Conservation (phyloP, 2,888 invertebrate species). For the Hirtodrosophila cameraria region DNA sequence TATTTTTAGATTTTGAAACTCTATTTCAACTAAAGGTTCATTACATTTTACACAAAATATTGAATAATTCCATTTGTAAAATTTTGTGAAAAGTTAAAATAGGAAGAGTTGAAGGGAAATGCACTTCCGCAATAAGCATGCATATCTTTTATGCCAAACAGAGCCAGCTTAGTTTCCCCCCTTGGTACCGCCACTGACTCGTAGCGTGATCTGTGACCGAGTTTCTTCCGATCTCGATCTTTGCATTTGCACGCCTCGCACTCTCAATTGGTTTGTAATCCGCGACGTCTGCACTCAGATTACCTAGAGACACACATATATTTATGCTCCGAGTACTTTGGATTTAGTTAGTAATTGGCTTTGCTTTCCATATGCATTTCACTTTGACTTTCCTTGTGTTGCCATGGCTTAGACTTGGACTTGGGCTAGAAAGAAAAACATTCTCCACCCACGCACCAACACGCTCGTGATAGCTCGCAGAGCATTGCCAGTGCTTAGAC, state of each 20-base stretch:
- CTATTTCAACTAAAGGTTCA: too few species aligned
- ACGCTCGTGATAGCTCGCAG: slow-evolving; percentile 47
- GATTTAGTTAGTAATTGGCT: slow-evolving; percentile 61
- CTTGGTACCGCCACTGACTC: slow-evolving; percentile 11
- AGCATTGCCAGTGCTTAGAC: slow-evolving; percentile 22
- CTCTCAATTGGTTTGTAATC: slow-evolving; percentile 58
- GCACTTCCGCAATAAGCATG: too few species aligned
- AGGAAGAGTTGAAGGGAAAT: too few species aligned
- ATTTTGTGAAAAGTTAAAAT: too few species aligned
- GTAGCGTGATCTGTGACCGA: slow-evolving; percentile 69
- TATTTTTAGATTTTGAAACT: too few species aligned
- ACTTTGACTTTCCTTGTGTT: slow-evolving; percentile 72
- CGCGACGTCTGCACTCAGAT: slow-evolving; percentile 45
- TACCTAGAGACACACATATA: slow-evolving; percentile 35
- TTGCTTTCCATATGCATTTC: slow-evolving; percentile 75
- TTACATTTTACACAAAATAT: too few species aligned
- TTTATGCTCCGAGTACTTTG: slow-evolving; percentile 42
- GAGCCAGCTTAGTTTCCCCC: too few species aligned
- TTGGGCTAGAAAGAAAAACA: slow-evolving; percentile 33
- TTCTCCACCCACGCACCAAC: slow-evolving; percentile 71
- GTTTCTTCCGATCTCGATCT: slow-evolving; percentile 70
- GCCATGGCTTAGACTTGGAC: slow-evolving; percentile 27
- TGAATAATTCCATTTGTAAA: too few species aligned
- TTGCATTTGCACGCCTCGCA: slow-evolving; percentile 44
- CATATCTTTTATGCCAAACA: too few species aligned